phyloP scores from a whole-genome alignment of 1,140 invertebrate genomes.

The Solen grandis region DNA sequence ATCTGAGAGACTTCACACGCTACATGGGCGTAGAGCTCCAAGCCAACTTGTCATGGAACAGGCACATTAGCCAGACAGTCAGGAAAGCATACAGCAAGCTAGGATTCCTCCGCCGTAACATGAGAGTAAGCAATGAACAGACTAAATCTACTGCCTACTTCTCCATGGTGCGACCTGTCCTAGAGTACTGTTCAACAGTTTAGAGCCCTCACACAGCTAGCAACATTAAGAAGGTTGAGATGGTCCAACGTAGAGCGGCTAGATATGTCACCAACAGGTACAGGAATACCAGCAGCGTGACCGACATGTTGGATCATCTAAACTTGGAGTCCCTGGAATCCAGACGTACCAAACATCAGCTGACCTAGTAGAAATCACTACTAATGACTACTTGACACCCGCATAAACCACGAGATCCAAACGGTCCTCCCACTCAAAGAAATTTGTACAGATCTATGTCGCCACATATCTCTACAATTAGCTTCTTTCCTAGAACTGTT shows the following conservation, averaged over 20 bases:
- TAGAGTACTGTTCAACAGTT: too few relatives aligned
- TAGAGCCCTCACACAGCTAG: conserved; percentile 35
- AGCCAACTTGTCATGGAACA: background rate
- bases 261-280: conserved; percentile 42
- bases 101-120: background rate
- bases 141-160: background rate
- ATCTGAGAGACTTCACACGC: background rate
- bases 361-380: background rate
- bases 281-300: too few relatives aligned
- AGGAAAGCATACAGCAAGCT: background rate
- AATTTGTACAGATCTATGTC: background rate
- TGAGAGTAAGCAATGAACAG: background rate
- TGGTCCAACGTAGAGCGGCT: conserved; percentile 60
- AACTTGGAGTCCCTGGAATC: conserved; percentile 5
- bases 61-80: background rate
- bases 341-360: conserved; percentile 1
- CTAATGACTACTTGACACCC: background rate
- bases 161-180: background rate
- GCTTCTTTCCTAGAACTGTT: too few relatives aligned
- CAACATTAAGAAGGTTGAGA: conserved; percentile 52
- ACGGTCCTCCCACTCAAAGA: background rate
- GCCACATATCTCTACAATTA: too few relatives aligned
- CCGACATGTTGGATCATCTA: background rate
- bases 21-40: background rate
- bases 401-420: background rate